These are phyloP conservation scores for Melipona beecheii DNA, from an alignment of 2,888 invertebrate species.

Conservation along the genomic window DNA sequence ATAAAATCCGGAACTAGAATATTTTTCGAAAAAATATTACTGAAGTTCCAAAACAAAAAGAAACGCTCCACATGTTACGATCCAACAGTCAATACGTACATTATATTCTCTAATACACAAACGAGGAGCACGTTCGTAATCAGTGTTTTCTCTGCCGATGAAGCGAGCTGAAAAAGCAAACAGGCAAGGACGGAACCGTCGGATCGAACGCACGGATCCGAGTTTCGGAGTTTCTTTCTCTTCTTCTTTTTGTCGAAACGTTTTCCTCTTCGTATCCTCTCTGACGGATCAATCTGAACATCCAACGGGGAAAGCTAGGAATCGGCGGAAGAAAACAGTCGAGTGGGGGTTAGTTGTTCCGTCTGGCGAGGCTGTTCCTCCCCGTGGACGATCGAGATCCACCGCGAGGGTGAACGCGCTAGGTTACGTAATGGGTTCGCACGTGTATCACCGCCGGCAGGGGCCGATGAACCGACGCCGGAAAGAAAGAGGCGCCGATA, in stretches of 20 bases:
- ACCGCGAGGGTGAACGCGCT: conserved; percentile 5
- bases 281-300: neutral
- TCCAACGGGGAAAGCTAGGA: no score
- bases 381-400: conserved; percentile 22
- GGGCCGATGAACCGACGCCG: conserved; percentile 5
- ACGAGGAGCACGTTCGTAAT: neutral
- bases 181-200: conserved; percentile 3
- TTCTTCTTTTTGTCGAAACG: neutral
- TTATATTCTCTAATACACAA: neutral
- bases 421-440: conserved; percentile 22
- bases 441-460: neutral
- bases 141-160: neutral
- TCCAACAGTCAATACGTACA: neutral
- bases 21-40: no score
- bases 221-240: neutral
- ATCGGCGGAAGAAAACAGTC: conserved; percentile 1
- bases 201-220: neutral
- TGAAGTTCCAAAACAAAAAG: no score
- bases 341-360: neutral
- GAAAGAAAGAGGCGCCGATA: neutral
- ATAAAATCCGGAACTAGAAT: no score
- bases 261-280: neutral
- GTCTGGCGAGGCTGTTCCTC: neutral
- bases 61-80: neutral
- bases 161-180: conserved; percentile 43